Percentiles rank a stretch among this genome's conserved stretches.
Conservation (phyloP, 2,797 vertebrate species). For the Phataginus tricuspis region DNA sequence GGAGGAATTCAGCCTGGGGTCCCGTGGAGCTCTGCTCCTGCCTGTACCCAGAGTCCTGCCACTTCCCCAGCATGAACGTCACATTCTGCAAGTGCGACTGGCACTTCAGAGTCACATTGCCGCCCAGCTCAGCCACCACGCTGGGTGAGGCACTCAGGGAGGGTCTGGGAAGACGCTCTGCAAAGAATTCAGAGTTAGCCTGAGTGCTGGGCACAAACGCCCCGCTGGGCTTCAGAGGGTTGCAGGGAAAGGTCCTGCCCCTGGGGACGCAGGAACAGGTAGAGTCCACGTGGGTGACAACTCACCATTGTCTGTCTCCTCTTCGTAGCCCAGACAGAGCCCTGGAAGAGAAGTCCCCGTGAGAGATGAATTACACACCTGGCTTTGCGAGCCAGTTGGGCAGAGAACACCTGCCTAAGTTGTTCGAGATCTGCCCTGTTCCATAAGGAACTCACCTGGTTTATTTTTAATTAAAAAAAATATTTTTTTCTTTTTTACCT, state of each 20-base stretch:
- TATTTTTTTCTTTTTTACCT: not conserved
- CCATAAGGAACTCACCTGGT: not conserved
- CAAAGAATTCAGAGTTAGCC: not conserved
- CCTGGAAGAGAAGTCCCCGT: constrained; percentile 56
- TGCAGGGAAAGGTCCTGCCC: not conserved
- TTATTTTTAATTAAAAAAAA: not conserved
- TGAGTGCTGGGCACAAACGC: not conserved
- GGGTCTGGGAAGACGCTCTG: constrained; percentile 53
- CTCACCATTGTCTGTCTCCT: constrained; percentile 30
- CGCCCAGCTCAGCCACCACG: not conserved
- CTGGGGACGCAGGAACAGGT: not conserved
- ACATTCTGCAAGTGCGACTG: not conserved
- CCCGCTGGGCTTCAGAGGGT: not conserved
- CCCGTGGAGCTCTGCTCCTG: not conserved
- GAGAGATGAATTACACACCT: not conserved
- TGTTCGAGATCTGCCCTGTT: not conserved
- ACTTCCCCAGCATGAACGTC: not conserved
- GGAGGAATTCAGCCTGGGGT: not conserved
- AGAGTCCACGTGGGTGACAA: not conserved
- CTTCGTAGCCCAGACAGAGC: constrained; percentile 35
- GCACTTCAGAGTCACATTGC: constrained; percentile 31
- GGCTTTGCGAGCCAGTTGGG: not conserved
- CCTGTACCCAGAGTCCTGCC: not conserved
- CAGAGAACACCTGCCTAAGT: not conserved
- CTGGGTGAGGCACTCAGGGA: not conserved